Evolutionary conservation across 37 sponge, comb jelly and placozoan species (phyloP).

Genomic region (Amphimedon queenslandica): DNA sequence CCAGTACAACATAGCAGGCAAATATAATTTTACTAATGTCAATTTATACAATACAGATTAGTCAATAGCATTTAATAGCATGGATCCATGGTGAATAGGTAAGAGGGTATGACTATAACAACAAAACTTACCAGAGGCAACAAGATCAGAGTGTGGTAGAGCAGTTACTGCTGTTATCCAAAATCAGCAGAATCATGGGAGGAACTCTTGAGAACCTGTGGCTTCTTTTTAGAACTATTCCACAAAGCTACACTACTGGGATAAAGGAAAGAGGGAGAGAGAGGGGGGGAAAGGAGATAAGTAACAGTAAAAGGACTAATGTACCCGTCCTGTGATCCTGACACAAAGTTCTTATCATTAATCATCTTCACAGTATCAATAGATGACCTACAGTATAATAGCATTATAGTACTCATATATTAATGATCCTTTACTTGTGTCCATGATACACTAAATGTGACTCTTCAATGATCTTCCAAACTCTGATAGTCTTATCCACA

Average conservation of each 20-base stretch:
- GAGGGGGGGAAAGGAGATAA: too few relatives aligned
- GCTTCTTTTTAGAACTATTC: conserved; percentile 91
- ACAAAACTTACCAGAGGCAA: conserved; percentile 64
- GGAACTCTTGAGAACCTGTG: conserved; percentile 27
- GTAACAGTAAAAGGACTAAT: too few relatives aligned
- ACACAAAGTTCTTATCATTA: conserved; percentile 83
- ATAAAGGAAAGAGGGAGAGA: background rate
- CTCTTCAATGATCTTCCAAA: conserved; percentile 95
- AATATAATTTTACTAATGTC: background rate
- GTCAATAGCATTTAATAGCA: background rate
- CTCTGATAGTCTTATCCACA: conserved; percentile 75
- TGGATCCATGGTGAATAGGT: too few relatives aligned
- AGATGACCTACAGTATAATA: conserved; percentile 50
- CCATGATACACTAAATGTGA: conserved; percentile 92
- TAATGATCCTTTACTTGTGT: too few relatives aligned
- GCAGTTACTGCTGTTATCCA: conserved; percentile 86
- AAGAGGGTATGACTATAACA: background rate
- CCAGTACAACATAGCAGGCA: background rate
- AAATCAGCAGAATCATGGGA: too few relatives aligned
- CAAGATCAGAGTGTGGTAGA: conserved; percentile 70
- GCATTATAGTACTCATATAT: too few relatives aligned
- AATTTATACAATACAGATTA: background rate
- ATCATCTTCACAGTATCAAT: conserved; percentile 83
- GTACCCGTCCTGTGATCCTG: conserved; percentile 97
- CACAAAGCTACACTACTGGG: conserved; percentile 74